Evolutionary conservation across 2,797 vertebrate species (phyloP), one percentile per base, ranked within the genome.

Genomic region (Uromys caudimaculatus): DNA sequence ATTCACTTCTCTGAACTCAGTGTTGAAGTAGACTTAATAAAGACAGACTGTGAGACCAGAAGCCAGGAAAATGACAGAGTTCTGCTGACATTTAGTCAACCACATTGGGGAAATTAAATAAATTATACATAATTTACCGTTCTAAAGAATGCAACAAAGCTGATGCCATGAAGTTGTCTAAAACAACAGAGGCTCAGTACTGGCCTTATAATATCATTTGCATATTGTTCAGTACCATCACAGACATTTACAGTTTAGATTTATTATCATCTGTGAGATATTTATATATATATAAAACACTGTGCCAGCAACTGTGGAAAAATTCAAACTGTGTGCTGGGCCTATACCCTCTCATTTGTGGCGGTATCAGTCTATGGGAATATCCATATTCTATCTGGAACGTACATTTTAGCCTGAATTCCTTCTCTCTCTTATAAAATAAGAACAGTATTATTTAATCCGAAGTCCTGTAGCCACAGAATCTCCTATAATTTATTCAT

Each of bases 171-270:
- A 94, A 11, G 19, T 13, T 50, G 35, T 1, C 11, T 24, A 23
- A 73, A 47, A 82, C 56, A 8, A 69, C 16, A 47, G 69, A 97
- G 44, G n/a, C 5, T 32, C 41, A 14, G 29, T 71, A 54, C 32
- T 92, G 62, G 29, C 38, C 94, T 95, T 90, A n/a, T 56, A 90
- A 79, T 92, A 41, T 58, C 8, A 21, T 71, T 94, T 56, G 5
- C 29, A 41, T 92, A 75, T 91, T 67, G 58, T 58, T 71, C 24
- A 78, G 29, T 17, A n/a, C 11, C 75, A 62, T 19, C 38, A 64
- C 24, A 24, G 38, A 73, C 67, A 3, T 73, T 83, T 71, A 85
- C n/a, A 44, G 19, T 71, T 52, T 62, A 38, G 16, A 67, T 89
- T 78, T 91, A 77, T 5, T 62, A 87, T 41, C 38, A 77, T 56